Evolutionary conservation across 2,113 vertebrate species (phyloP).

Genomic region (Panurus biarmicus): DNA sequence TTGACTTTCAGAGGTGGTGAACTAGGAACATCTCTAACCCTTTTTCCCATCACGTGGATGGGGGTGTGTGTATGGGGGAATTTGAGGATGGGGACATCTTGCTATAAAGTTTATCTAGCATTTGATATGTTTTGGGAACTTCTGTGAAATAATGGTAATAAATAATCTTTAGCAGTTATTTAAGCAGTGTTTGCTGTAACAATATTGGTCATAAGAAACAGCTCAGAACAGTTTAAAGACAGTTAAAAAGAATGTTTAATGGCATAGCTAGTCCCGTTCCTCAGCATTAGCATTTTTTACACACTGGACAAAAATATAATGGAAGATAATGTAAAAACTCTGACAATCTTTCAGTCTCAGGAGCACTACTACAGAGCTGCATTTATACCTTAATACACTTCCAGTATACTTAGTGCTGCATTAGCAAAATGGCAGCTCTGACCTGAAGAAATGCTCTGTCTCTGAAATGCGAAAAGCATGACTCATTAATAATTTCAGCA

Average conservation of each 20-base stretch:
- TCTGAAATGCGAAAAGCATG: not conserved
- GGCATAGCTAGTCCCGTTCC: not conserved
- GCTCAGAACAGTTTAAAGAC: not conserved
- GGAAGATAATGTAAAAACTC: not conserved
- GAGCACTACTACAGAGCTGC: not conserved
- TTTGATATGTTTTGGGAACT: not conserved
- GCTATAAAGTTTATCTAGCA: not conserved
- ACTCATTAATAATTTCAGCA: not conserved
- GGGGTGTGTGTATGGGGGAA: fast-evolving
- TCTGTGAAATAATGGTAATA: not conserved
- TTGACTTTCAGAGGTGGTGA: not conserved
- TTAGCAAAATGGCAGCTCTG: constrained; percentile 2
- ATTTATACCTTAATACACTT: not conserved
- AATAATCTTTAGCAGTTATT: not conserved
- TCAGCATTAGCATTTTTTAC: not conserved
- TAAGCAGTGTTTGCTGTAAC: not conserved
- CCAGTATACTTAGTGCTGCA: not conserved
- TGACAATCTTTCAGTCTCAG: not conserved
- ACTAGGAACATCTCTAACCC: not conserved
- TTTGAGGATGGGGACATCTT: not conserved
- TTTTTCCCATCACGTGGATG: not conserved
- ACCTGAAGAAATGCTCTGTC: not conserved
- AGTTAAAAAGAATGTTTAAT: not conserved
- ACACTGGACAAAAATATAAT: not conserved
- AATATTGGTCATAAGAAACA: not conserved